Evolutionary conservation across 1,140 invertebrate species (phyloP), one percentile per base, ranked within the genome.

Genomic region (Phymorhynchus buccinoides): DNA sequence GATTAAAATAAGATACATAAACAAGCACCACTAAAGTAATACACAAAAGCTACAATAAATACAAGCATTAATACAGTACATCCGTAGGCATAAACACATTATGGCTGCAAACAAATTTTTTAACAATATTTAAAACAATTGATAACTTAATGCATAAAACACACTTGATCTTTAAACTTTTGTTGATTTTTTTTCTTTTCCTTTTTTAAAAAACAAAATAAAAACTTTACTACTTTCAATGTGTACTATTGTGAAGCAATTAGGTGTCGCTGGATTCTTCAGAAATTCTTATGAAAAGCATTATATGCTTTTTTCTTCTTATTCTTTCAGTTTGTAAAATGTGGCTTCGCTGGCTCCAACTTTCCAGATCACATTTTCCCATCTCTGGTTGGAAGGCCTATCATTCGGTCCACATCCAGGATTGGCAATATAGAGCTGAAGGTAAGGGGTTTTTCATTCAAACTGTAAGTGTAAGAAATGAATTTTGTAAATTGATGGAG

Each of bases 351-450:
- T 88, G 99, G 99, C 75, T 97, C 97, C 83, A 99, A 99, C 94
- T 99, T 99, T 94, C 99, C 99, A 85, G 97, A 97, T 75, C 96
- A 98, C 92, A 99, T 99, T 92, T 99, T 99, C 94, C 99, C 99
- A 62, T 99, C 98, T 3, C 96, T 99, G 95, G 98, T 99, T 79
- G 99, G 99, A 84, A 95, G 99, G 91, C 99, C 99, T 14, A 99
- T 99, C 88, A 98, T 99, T 88, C 95, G 98, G 94, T 99, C 99
- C 66, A 96, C 97, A 84, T 97, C 98, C 92, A 98, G 99, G 96
- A 97, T 99, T 89, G 98, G 98, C 87, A 97, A 99, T 93, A 99
- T 99, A 88, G 98, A 99, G 96, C 96, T 99, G 16, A 99, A 99
- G 96, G 98, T 99, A 95, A 94, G 18, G 32, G 18, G 22, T 9